Conservation (phyloP, 2,113 vertebrate genomes). For the Poecilia latipinna region DNA sequence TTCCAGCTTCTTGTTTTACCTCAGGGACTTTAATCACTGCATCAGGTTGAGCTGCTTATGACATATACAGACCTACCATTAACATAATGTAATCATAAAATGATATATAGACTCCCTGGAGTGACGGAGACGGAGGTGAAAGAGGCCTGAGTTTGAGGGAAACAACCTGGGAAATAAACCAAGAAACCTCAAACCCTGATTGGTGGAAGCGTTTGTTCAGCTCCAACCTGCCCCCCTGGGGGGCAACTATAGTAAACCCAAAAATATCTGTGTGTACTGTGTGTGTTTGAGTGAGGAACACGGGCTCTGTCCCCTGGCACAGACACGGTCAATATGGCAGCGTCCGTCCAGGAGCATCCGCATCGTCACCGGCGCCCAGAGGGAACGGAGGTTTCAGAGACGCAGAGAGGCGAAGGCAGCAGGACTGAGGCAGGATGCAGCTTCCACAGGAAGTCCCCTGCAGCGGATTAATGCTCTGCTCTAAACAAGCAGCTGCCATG, state of each 20-base stretch:
- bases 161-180: neutral
- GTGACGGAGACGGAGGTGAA: conserved; percentile 4
- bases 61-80: conserved; percentile 25
- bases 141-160: neutral
- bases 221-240: conserved; percentile 65
- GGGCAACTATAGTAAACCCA: conserved; percentile 55
- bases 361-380: conserved; percentile 25
- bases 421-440: conserved; percentile 42
- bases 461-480: conserved; percentile 65
- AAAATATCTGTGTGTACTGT: conserved; percentile 16
- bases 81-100: conserved; percentile 46
- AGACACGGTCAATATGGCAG: conserved; percentile 56
- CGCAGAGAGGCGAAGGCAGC: conserved; percentile 32
- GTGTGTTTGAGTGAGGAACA: conserved; percentile 49
- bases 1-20: conserved; percentile 34
- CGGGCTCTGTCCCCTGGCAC: conserved; percentile 48
- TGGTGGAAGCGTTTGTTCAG: conserved; percentile 27
- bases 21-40: conserved; percentile 28
- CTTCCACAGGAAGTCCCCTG: conserved; percentile 51
- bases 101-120: conserved; percentile 11
- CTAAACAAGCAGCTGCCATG: conserved; percentile 46
- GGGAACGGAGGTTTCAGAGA: conserved; percentile 18
- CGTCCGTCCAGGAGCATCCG: conserved; percentile 55
- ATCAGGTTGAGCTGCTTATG: conserved; percentile 27
- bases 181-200: conserved; percentile 14